Conservation (phyloP, 2,888 invertebrate species). For the Phymatocera aterrima region DNA sequence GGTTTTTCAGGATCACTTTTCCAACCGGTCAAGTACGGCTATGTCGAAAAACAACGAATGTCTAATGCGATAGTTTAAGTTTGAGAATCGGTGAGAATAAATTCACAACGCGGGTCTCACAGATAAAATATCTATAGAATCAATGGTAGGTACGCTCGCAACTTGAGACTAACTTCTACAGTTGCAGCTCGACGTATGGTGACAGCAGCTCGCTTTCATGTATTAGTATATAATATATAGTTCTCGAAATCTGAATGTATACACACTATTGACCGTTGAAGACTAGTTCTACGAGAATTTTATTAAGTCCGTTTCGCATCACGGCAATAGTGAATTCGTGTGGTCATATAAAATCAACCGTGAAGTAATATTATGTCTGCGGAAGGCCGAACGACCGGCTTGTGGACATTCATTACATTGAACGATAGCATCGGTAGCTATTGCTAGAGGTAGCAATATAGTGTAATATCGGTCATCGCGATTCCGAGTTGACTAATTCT, state of each 20-base stretch:
- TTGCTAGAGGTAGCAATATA: background rate
- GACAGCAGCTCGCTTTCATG: background rate
- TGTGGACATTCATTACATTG: background rate
- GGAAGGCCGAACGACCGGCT: background rate
- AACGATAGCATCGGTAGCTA: background rate
- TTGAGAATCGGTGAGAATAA: background rate
- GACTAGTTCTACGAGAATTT: background rate
- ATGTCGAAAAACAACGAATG: background rate
- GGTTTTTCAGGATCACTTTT: background rate
- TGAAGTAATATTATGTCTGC: background rate
- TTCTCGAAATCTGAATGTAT: background rate
- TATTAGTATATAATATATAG: background rate
- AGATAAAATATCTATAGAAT: background rate
- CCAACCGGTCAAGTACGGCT: background rate
- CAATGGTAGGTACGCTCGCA: no score
- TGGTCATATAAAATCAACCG: constrained; percentile 13
- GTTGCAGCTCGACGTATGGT: background rate
- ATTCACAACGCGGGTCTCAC: background rate
- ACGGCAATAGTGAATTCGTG: constrained; percentile 11
- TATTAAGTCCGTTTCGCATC: constrained; percentile 8
- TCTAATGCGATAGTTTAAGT: background rate
- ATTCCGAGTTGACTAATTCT: background rate
- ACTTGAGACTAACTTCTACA: background rate
- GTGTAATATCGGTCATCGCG: background rate
- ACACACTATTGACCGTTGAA: background rate